These are phyloP conservation scores for Ia io DNA, from an alignment of 2,113 vertebrate species.

Conservation along the genomic window DNA sequence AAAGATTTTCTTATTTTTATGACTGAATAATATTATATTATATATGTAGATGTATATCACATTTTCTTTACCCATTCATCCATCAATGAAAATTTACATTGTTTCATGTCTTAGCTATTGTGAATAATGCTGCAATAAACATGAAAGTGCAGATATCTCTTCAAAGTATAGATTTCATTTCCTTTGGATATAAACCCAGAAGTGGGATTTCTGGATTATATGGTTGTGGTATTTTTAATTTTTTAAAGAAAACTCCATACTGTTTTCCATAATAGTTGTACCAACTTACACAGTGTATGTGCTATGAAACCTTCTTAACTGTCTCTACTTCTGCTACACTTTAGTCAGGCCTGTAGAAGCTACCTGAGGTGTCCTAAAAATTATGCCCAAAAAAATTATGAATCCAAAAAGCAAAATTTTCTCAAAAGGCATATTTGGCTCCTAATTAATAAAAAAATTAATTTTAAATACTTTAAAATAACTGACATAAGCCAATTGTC, in stretches of 20 bases:
- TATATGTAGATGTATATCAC: not conserved
- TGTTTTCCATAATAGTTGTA: not conserved
- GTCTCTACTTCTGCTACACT: not conserved
- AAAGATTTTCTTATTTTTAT: not conserved
- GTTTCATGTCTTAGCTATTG: not conserved
- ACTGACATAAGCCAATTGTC: not conserved
- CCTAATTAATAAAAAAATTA: not conserved
- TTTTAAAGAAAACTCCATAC: not conserved
- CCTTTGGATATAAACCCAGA: not conserved
- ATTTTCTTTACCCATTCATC: not conserved
- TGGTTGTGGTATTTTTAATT: not conserved
- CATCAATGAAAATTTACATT: not conserved
- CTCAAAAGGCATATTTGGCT: not conserved
- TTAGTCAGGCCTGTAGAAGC: not conserved
- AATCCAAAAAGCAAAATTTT: not conserved
- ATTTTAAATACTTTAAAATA: slow-evolving; percentile 2
- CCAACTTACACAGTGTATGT: not conserved
- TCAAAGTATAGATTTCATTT: not conserved
- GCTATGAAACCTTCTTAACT: not conserved
- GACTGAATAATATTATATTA: not conserved
- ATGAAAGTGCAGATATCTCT: not conserved
- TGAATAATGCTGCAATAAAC: not conserved
- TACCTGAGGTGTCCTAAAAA: not conserved
- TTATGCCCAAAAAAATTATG: not conserved
- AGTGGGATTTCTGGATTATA: not conserved